These are phyloP conservation scores for Antigone vipio DNA, from an alignment of 2,113 vertebrate genomes.

Conservation along the genomic window DNA sequence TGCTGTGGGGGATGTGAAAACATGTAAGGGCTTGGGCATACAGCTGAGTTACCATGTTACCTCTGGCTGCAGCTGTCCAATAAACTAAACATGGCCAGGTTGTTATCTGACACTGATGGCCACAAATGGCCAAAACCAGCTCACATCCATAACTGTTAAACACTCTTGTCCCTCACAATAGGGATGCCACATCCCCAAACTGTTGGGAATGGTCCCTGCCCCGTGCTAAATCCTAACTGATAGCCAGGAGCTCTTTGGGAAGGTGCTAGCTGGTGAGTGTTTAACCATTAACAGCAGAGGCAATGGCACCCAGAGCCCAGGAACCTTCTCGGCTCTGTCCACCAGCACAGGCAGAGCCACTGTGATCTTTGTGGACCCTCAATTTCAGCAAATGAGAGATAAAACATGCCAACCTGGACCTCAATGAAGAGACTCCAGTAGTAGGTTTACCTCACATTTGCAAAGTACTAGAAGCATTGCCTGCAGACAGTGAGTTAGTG, in stretches of 20 bases:
- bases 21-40: neutral
- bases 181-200: neutral
- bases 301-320: neutral
- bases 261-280: neutral
- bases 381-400: neutral
- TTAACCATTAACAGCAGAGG: neutral
- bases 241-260: neutral
- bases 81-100: neutral
- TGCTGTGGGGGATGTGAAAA: neutral
- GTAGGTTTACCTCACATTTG: neutral
- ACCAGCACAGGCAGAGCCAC: neutral
- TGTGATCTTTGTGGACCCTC: neutral
- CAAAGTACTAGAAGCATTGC: neutral
- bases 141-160: neutral
- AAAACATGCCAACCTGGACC: neutral
- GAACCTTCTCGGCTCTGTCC: neutral
- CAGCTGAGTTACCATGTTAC: neutral
- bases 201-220: neutral
- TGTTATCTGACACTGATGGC: neutral
- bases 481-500: rapidly evolving
- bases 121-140: neutral
- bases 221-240: neutral
- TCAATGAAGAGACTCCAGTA: neutral
- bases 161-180: neutral
- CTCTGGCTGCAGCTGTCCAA: neutral